Evolutionary conservation across 2,797 vertebrate species (phyloP), one percentile per base, ranked within the genome.

Genomic region (Phyllotis vaccarum): DNA sequence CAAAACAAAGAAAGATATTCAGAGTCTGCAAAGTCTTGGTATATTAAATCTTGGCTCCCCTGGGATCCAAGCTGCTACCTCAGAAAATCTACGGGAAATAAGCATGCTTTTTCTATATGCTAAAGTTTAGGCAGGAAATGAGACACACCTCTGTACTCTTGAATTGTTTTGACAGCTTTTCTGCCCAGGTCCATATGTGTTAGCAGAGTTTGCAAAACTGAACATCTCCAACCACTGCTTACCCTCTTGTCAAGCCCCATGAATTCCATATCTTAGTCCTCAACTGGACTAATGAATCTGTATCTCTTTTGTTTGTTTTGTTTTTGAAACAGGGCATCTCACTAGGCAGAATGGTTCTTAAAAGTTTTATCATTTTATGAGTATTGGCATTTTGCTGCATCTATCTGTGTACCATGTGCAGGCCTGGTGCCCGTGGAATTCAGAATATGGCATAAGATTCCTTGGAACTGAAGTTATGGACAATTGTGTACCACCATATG

Each of bases 1-100:
- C 40, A 86, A 79, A 96, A 91, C 70, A 93, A 88, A 22, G 31
- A 90, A 89, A 93, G 37, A 62, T 78, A 81, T 94, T 80, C 62
- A n/a, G 52, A 90, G 24, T 68, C 46, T 92, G 12, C 27, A 86
- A 74, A 86, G 43, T 83, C 85, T 93, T 94, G 37, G 75, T 87
- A 89, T 85, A 86, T 94, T 93, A 94, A 87, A 86, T 94, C 6
- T 93, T 34, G 87, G 24, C 16, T 91, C 56, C 56, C 89, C 0
- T 58, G 87, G 46, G 85, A 92, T 27, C 31, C 52, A 56, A 40
- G 24, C 87, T 95, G 8, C 72, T 91, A 54, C 31, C 34, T 79
- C 54, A 90, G 74, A 81, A 21, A 83, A 74, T 79, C 29, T 64
- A 54, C 94, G 75, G 21, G 49, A 92, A 86, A 2, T 95, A 82